These are phyloP conservation scores for Ypsolopha sequella DNA, from an alignment of 2,888 invertebrate genomes.

Conservation along the genomic window DNA sequence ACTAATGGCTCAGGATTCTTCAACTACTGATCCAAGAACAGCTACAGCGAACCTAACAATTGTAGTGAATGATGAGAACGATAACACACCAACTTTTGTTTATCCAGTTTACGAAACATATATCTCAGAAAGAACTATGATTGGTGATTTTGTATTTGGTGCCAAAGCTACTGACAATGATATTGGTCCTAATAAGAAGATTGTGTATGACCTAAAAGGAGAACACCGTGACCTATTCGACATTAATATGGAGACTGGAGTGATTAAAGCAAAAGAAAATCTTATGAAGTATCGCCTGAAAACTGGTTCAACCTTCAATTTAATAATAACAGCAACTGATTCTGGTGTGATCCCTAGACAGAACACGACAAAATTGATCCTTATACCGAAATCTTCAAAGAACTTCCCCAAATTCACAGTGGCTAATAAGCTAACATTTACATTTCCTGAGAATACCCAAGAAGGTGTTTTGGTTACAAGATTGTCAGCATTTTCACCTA, in stretches of 20 bases:
- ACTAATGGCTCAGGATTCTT: conserved; percentile 90
- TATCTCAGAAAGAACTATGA: conserved; percentile 83
- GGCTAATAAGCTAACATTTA: conserved; percentile 78
- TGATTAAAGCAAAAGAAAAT: conserved; percentile 83
- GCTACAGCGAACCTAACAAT: conserved; percentile 88
- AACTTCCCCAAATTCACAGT: conserved; percentile 85
- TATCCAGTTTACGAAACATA: conserved; percentile 82
- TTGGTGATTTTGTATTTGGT: conserved; percentile 91
- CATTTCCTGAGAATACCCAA: conserved; percentile 83
- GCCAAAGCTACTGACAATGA: conserved; percentile 89
- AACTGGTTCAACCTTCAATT: conserved; percentile 73
- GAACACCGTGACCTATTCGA: conserved; percentile 82
- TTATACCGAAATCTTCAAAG: conserved; percentile 81
- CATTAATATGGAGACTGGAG: conserved; percentile 86
- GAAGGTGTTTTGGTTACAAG: conserved; percentile 83
- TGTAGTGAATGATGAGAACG: conserved; percentile 84
- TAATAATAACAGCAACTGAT: conserved; percentile 86
- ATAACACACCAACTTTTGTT: conserved; percentile 85
- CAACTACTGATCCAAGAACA: conserved; percentile 86
- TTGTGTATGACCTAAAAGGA: conserved; percentile 83
- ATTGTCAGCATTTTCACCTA: conserved; percentile 83
- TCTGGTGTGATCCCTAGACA: conserved; percentile 78
- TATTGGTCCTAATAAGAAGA: conserved; percentile 83
- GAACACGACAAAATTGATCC: conserved; percentile 80
- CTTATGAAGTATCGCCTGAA: conserved; percentile 68